Base-by-base conservation (phyloP, 2,888 invertebrate genomes). In the Cerastoderma edule region DNA sequence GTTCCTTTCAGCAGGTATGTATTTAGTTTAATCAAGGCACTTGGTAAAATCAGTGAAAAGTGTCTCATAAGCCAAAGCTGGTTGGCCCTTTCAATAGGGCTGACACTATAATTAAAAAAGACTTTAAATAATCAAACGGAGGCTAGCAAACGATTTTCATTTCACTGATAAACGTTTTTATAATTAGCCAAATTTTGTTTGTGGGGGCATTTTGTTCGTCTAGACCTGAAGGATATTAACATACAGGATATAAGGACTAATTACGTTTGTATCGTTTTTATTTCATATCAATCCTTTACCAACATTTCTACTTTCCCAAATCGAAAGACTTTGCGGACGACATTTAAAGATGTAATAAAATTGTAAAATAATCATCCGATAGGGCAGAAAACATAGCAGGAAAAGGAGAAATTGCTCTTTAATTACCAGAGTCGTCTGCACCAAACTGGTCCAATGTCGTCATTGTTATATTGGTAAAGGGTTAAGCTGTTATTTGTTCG, bases 1-100 rank as follows among this genome's bases (percentile, higher is more conserved):
- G 67, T 33, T 13, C 46, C 48, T n/a, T 50, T 63, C 16, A 54
- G 63, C n/a, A 76, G 80, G 76, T 80, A 13, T 44, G 60, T 67
- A 65, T 39, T 32, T 39, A 16, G 8, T 39, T 16, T 39, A 39
- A 10, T 10, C 10, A 39, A 39, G 39, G 16, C 8, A 39, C 8
- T 10, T 39, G 39, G 39, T 39, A 39, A 39, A 8, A 16, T 16
- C 39, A 16, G 39, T 39, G 8, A 39, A 39, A 39, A 16, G 8
- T 16, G 16, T 39, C 16, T 39, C 39, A 10, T 16, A 39, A 8
- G 39, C 8, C 16, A 10, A 10, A 39, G 16, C 10, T 39, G 16
- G 8, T 39, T 16, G 39, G 10, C 39, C 39, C 8, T 39, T 10
- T 10, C 16, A 39, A 39, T 8, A 39, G 16, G 16, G 16, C 16